Evolutionary conservation across 2,797 vertebrate species (phyloP).

Genomic region (Muraenolepis orangiensis): DNA sequence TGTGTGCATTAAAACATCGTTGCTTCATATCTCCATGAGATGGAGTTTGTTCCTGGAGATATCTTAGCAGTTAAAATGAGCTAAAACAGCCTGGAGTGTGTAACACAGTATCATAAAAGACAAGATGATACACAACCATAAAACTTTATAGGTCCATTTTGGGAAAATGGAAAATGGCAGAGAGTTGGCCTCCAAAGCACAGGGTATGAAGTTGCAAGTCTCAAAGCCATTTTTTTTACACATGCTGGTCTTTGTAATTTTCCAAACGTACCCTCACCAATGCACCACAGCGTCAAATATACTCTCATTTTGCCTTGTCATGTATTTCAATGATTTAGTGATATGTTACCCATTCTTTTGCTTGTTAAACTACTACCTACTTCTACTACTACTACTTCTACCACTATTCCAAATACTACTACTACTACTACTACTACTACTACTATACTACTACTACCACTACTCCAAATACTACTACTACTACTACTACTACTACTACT

Average conservation of each 20-base stretch:
- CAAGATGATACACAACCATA: conserved; percentile 45
- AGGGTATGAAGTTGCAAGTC: background rate
- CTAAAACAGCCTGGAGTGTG: conserved; percentile 30
- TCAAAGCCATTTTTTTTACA: background rate
- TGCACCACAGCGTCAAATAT: background rate
- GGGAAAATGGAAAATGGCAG: conserved; percentile 38
- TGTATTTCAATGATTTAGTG: background rate
- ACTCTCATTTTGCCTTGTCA: background rate
- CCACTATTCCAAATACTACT: background rate
- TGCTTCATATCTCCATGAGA: conserved; percentile 19
- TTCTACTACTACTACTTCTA: background rate
- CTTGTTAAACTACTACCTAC: background rate
- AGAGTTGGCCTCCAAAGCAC: background rate
- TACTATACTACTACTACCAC: too few relatives aligned
- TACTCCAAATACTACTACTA: too few relatives aligned
- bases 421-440: background rate
- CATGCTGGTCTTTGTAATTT: background rate
- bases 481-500: too few relatives aligned
- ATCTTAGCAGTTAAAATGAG: conserved; percentile 38
- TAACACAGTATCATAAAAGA: conserved; percentile 42
- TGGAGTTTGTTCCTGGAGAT: conserved; percentile 25
- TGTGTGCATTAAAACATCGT: conserved; percentile 27
- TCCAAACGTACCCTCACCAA: background rate
- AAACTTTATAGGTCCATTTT: conserved; percentile 49
- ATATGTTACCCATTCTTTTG: background rate